Evolutionary conservation across 2,113 vertebrate genomes (phyloP), one percentile per base, ranked within the genome.

Genomic region (Dinomys branickii): DNA sequence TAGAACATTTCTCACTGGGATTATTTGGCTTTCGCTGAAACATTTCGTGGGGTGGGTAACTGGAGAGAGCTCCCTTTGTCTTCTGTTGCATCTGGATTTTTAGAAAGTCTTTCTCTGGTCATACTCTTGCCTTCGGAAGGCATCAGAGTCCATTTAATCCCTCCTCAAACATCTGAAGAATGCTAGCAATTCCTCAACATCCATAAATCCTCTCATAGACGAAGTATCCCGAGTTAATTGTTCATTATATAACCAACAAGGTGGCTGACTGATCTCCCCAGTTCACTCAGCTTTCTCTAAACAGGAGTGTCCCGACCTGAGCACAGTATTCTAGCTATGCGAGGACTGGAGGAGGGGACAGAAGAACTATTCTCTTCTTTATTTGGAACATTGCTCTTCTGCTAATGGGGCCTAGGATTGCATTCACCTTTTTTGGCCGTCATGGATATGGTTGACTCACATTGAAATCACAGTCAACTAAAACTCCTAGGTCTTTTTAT

Each of bases 141-240:
- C 92, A 97, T 94, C 89, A 61, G 85, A 94, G 58, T 96, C 92
- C 94, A 95, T 91, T 94, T 97, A 97, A 97, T 98, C 95, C 94
- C 65, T 95, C 95, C 96, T 90, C 88, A 97, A 97, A 96, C 93
- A 98, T 97, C 95, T 95, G n/a, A 96, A 97, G 97, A 97, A 98
- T 97, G 95, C 65, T 88, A 97, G 85, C 87, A 97, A 97, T 98
- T 95, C 92, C 85, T 90, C 94, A 94, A 77, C 94, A 97, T 96
- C 96, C 90, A 95, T 96, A 98, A 97, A 97, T 96, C 92, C 97
- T 97, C 95, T 97, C 96, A 85, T 90, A 94, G 95, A 94, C 47
- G 22, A 97, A 97, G 97, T 97, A 97, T 90, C 92, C 94, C 65
- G 75, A 97, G 95, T 95, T 95, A 97, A 97, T 97, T 97, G 96